A percentile compares a stretch with the other conserved stretches of the same genome.
These are phyloP conservation scores for Ormyrus pomaceus DNA, from an alignment of 2,888 invertebrate species.

Conservation along the genomic window DNA sequence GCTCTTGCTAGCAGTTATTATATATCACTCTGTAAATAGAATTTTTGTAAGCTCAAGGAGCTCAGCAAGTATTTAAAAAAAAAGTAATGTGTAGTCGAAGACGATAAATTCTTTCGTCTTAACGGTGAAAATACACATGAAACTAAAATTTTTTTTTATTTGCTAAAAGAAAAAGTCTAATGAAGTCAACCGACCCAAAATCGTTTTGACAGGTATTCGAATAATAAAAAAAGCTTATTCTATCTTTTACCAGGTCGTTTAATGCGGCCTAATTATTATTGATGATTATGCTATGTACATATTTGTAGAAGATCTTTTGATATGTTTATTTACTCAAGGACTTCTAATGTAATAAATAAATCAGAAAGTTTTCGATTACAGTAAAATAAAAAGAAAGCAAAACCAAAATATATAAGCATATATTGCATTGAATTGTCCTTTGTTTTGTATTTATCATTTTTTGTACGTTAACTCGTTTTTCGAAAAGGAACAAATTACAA, in stretches of 20 bases:
- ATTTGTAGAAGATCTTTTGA: slow-evolving; percentile 48
- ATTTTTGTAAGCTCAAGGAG: slow-evolving; percentile 56
- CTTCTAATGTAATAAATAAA: slow-evolving; percentile 49
- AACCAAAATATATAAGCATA: slow-evolving; percentile 12
- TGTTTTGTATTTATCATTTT: slow-evolving; percentile 33
- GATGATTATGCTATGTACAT: slow-evolving; percentile 45
- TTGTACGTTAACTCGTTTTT: slow-evolving; percentile 7
- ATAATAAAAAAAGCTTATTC: slow-evolving; percentile 38
- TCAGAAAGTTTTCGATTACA: slow-evolving; percentile 1
- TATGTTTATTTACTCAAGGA: slow-evolving; percentile 56
- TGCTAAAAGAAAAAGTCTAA: slow-evolving; percentile 13
- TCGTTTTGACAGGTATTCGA: slow-evolving; percentile 29
- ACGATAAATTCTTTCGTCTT: slow-evolving; percentile 15
- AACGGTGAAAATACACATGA: not conserved
- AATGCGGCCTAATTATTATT: slow-evolving; percentile 43
- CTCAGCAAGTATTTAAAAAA: slow-evolving; percentile 49
- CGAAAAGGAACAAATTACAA: not conserved
- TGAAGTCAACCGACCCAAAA: slow-evolving; percentile 14
- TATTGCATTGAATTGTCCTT: slow-evolving; percentile 35
- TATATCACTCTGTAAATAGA: slow-evolving; percentile 56
- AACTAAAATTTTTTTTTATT: slow-evolving; percentile 15
- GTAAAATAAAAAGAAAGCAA: slow-evolving; percentile 22
- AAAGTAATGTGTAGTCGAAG: slow-evolving; percentile 7
- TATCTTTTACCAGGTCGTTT: slow-evolving; percentile 35
- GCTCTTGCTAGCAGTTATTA: slow-evolving; percentile 64